These are phyloP conservation scores for Spialia ferax DNA, from an alignment of 2,888 invertebrate genomes.

Conservation along the genomic window DNA sequence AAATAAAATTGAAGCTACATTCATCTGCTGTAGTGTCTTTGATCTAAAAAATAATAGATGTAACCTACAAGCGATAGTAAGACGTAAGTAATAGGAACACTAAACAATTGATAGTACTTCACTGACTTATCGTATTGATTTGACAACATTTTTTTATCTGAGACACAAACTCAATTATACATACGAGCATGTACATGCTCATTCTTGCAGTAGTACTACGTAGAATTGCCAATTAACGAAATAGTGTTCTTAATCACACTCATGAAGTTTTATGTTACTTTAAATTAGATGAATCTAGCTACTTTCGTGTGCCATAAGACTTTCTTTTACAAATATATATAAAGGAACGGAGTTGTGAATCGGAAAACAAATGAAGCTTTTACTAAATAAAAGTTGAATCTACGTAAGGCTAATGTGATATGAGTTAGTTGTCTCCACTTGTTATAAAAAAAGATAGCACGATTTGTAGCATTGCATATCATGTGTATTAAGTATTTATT, in stretches of 20 bases:
- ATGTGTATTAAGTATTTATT: constrained; percentile 71
- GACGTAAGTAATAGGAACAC: no score
- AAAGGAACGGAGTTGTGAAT: constrained; percentile 81
- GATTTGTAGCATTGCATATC: constrained; percentile 83
- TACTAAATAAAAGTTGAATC: constrained; percentile 73
- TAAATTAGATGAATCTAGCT: constrained; percentile 51
- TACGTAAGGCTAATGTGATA: constrained; percentile 85
- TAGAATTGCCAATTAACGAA: background rate
- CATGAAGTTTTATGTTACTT: background rate
- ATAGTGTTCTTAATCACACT: background rate
- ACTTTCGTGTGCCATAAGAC: constrained; percentile 79
- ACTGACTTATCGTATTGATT: background rate
- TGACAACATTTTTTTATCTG: background rate
- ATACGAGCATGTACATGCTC: no score
- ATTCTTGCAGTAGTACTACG: background rate
- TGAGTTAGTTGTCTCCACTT: constrained; percentile 79
- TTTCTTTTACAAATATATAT: constrained; percentile 64
- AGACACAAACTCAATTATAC: no score
- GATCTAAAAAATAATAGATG: no score
- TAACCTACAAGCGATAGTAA: no score
- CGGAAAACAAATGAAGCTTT: constrained; percentile 76
- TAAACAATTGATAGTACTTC: no score
- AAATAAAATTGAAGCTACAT: background rate
- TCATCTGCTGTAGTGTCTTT: constrained; percentile 5
- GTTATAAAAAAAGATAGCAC: constrained; percentile 80